Percentiles rank a stretch among this genome's conserved stretches.
Evolutionary conservation across 2,113 vertebrate species (phyloP).

Genomic region (Antigone vipio): DNA sequence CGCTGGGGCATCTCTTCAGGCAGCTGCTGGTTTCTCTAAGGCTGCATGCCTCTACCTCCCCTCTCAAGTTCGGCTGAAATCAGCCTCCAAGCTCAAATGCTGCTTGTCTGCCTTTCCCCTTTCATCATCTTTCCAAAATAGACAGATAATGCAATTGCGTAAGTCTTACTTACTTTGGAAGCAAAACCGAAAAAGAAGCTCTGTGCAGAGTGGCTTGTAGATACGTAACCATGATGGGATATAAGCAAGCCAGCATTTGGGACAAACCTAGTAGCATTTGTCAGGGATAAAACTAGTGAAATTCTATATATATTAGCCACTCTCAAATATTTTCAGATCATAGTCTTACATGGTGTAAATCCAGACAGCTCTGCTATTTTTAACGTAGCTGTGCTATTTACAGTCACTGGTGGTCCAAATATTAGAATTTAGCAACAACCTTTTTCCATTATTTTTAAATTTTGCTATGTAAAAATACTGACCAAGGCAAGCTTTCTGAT

Average conservation of each 20-base stretch:
- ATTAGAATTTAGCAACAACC: neutral
- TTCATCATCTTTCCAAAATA: neutral
- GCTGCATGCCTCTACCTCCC: neutral
- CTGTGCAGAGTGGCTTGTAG: neutral
- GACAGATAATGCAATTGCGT: neutral
- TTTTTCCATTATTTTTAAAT: neutral
- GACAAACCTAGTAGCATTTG: neutral
- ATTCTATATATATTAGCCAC: neutral
- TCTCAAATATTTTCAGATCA: neutral
- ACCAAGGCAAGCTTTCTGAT: neutral
- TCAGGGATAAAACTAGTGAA: neutral
- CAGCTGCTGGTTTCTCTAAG: neutral
- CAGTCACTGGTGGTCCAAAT: neutral
- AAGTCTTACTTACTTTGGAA: neutral
- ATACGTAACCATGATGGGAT: neutral
- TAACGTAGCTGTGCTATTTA: neutral
- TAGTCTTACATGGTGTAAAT: neutral
- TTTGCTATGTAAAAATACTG: neutral
- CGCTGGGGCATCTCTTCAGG: neutral
- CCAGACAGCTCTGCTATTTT: neutral
- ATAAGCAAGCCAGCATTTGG: neutral
- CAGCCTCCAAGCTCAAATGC: neutral
- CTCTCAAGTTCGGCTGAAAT: neutral
- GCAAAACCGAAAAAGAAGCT: neutral
- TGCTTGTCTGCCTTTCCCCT: neutral